A percentile compares a stretch with the other conserved stretches of the same genome.
Conservation (phyloP, 2,797 vertebrate species). For the Melanotaenia parkinsoni region DNA sequence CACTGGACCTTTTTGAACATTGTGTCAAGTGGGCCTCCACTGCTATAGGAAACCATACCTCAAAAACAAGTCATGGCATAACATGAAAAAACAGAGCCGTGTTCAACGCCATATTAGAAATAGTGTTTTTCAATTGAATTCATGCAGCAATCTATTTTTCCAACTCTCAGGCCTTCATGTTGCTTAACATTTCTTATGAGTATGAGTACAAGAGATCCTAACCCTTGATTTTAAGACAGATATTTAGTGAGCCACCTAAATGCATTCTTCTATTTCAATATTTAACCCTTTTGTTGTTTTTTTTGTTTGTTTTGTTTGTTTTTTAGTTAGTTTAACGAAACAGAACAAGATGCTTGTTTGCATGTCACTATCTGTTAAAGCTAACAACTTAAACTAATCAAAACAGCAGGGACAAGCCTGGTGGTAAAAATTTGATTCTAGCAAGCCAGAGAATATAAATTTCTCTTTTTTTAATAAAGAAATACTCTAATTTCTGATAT, state of each 20-base stretch:
- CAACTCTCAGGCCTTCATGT: conserved; percentile 3
- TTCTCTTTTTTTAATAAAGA: neutral
- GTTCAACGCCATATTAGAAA: conserved; percentile 5
- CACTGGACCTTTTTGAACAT: conserved; percentile 33
- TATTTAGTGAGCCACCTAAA: conserved; percentile 15
- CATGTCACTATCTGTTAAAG: neutral
- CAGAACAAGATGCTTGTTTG: neutral
- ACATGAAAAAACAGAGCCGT: conserved; percentile 12
- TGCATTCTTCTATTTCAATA: too few species aligned
- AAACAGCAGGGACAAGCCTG: too few species aligned
- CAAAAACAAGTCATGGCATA: conserved; percentile 11
- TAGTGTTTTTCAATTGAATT: conserved; percentile 21
- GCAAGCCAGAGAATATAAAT: neutral
- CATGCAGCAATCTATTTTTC: conserved; percentile 5
- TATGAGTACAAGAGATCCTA: too few species aligned
- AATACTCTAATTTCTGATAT: neutral
- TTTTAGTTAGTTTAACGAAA: neutral
- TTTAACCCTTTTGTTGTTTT: neutral
- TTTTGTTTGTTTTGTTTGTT: neutral
- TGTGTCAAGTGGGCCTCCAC: conserved; percentile 18
- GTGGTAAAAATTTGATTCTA: neutral
- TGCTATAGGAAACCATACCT: conserved; percentile 6
- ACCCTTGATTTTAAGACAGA: conserved; percentile 3
- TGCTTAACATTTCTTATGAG: neutral
- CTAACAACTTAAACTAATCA: neutral